These are phyloP conservation scores for Thelaira solivaga DNA, from an alignment of 2,888 invertebrate species.

Conservation along the genomic window DNA sequence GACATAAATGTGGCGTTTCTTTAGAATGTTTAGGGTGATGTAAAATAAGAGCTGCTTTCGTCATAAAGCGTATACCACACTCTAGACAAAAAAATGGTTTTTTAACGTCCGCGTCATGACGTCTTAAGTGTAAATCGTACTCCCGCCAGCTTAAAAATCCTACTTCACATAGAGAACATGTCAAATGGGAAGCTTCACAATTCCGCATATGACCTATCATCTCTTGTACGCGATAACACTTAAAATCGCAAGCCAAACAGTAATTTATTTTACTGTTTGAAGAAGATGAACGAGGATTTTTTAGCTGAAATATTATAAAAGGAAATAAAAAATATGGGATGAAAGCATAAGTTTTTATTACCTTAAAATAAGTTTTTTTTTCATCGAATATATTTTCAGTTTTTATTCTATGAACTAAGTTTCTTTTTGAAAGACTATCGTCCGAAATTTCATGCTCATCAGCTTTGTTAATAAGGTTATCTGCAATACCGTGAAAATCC, in stretches of 20 bases:
- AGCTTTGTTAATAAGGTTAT: conserved; percentile 6
- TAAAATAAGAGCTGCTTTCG: conserved; percentile 77
- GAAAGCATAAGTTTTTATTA: conserved; percentile 34
- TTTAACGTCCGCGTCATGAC: conserved; percentile 75
- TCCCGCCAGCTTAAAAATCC: conserved; percentile 73
- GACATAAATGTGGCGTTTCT: conserved; percentile 79
- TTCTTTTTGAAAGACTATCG: neutral
- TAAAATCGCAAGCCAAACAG: conserved; percentile 76
- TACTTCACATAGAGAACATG: conserved; percentile 74
- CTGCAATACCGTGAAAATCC: conserved; percentile 2
- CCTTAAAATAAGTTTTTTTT: conserved; percentile 73
- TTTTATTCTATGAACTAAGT: neutral
- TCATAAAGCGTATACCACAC: conserved; percentile 78
- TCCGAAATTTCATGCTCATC: neutral
- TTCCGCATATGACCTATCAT: conserved; percentile 74
- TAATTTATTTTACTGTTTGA: conserved; percentile 75
- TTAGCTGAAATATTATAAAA: conserved; percentile 63
- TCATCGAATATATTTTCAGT: conserved; percentile 70
- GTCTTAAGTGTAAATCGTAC: conserved; percentile 75
- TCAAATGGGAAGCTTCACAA: conserved; percentile 72
- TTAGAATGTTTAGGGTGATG: conserved; percentile 80
- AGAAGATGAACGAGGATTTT: conserved; percentile 69
- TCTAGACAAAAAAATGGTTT: conserved; percentile 79
- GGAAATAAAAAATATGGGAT: neutral
- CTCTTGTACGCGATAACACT: conserved; percentile 76